These are phyloP conservation scores for Rutilus rutilus DNA, from an alignment of 2,113 vertebrate genomes.

Conservation along the genomic window DNA sequence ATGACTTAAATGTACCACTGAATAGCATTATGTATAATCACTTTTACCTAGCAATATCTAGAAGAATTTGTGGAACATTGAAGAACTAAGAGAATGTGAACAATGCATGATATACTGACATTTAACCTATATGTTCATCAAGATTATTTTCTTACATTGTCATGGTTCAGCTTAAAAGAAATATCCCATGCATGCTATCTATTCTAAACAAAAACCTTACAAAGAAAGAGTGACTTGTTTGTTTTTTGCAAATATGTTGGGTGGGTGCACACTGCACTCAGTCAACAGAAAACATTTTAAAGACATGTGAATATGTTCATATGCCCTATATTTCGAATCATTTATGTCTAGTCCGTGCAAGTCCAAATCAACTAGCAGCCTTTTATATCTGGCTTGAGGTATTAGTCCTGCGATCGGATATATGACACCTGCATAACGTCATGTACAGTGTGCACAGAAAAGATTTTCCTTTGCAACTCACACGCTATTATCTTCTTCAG, in stretches of 20 bases:
- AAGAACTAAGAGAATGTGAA: background rate
- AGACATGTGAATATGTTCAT: background rate
- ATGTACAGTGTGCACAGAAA: background rate
- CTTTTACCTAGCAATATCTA: background rate
- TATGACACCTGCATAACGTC: constrained; percentile 22
- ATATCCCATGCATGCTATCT: background rate
- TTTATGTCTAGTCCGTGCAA: background rate
- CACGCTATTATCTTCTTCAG: background rate
- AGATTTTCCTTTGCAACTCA: background rate
- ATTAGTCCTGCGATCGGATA: background rate
- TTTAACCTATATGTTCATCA: background rate
- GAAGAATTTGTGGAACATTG: background rate
- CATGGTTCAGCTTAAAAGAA: background rate
- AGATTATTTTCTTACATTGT: background rate
- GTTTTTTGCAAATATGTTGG: background rate
- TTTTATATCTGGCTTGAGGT: constrained; percentile 18
- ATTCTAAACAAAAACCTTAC: background rate
- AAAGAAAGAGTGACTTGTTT: background rate
- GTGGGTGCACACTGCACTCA: background rate
- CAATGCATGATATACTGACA: background rate
- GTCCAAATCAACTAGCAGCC: background rate
- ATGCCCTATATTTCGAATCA: background rate
- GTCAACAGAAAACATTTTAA: background rate
- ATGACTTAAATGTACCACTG: background rate
- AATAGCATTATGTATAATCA: background rate